Evolutionary conservation across 2,797 vertebrate species (phyloP), one percentile per base, ranked within the genome.

Genomic region (Zenarchopterus dispar): DNA sequence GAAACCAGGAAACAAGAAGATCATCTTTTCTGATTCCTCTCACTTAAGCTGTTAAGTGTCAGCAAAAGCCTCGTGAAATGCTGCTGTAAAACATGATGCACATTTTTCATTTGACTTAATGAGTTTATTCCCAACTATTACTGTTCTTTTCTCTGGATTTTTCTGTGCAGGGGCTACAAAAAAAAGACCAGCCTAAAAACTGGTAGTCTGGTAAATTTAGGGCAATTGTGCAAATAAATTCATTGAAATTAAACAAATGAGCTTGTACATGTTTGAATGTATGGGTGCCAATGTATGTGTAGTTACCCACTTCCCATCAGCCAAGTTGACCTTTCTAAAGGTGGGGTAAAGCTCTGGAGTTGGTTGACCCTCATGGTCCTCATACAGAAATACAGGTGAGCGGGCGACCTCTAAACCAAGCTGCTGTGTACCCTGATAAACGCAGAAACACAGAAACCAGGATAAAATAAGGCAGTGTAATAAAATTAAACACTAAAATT

Each of bases 311-410:
- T 98, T 97, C 67, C 96, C 96, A 73, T 98, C 97, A 26, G 96
- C 96, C 6, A 98, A 87, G 78, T 96, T 97, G 82, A 97, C 88
- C 70, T 93, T 96, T 76, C 95, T 94, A 75, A 98, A 99, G 75
- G 94, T 93, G 24, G 96, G 97, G 75, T 97, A 99, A 45, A 96
- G 93, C 77, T 98, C 95, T 1, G 97, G 96, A 22, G 93, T 84
- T 4, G 97, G 97, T 64, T 93, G 96, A 66, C 96, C 95, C 68
- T 94, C 84, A 5, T 97, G 97, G 81, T 98, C 96, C 84, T 99
- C 97, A 33, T 95, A 99, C 6, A 98, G 88, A 72, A 99, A 98
- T 26, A 98, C 95, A 0, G 97, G 97, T 0, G 97, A 98, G 50
- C 96, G 94, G 17, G 95, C 97, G 1, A 98, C 87, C 85, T 99